Percentiles rank a stretch among this genome's conserved stretches.
Evolutionary conservation across 1,140 invertebrate species (phyloP).

Genomic region (Phocides pigmalion): DNA sequence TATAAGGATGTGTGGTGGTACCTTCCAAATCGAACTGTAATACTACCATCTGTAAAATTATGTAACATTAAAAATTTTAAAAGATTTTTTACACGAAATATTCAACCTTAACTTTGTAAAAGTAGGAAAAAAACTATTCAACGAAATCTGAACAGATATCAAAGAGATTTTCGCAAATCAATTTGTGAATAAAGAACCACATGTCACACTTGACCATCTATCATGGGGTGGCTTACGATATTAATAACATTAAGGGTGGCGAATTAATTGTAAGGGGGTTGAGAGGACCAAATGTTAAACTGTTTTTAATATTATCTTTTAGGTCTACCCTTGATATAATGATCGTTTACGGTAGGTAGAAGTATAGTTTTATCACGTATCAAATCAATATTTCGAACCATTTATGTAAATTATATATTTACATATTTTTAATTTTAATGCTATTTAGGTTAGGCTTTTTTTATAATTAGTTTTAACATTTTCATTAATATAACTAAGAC

Average conservation of each 20-base stretch:
- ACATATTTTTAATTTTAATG: too few relatives aligned
- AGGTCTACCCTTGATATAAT: constrained; percentile 36
- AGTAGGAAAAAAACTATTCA: constrained; percentile 22
- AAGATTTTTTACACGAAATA: not conserved
- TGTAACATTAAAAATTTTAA: too few relatives aligned
- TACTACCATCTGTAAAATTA: too few relatives aligned
- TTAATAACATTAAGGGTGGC: constrained; percentile 66
- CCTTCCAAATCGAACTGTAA: too few relatives aligned
- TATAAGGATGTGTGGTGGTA: too few relatives aligned
- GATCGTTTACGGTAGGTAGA: too few relatives aligned
- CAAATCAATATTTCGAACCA: not conserved
- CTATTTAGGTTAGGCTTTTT: too few relatives aligned
- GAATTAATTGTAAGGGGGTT: constrained; percentile 63
- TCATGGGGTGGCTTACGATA: constrained; percentile 61
- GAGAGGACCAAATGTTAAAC: constrained; percentile 75
- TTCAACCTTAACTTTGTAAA: not conserved
- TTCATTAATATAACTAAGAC: too few relatives aligned
- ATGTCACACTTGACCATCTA: constrained; percentile 69
- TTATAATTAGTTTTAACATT: too few relatives aligned
- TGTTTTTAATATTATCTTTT: constrained; percentile 71
- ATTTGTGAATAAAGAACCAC: constrained; percentile 70
- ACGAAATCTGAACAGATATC: constrained; percentile 30
- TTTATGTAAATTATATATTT: too few relatives aligned
- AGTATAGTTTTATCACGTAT: too few relatives aligned
- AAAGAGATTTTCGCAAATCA: constrained; percentile 51